Conservation (phyloP, 1,140 invertebrate genomes). For the Drosophila virilis region DNA sequence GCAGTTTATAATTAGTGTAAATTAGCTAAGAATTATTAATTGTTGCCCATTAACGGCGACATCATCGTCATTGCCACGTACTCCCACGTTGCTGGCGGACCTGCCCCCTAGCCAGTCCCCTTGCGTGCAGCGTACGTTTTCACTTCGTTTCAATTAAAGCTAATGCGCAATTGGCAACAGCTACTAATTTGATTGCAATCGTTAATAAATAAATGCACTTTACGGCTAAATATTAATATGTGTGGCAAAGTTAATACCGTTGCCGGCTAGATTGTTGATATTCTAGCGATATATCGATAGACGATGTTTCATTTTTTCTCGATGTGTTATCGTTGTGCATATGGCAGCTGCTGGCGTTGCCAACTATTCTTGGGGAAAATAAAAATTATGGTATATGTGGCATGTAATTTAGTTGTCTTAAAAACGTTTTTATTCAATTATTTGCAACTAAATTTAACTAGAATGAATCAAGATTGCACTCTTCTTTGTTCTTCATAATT, state of each 20-base stretch:
- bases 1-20: conserved; percentile 6
- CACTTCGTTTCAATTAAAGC: background rate
- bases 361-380: background rate
- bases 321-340: background rate
- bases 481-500: too few species aligned
- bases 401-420: too few species aligned
- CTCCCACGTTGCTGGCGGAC: conserved; percentile 6
- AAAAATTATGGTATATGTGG: too few species aligned
- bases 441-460: too few species aligned
- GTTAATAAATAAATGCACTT: background rate
- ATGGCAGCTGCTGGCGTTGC: background rate
- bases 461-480: too few species aligned
- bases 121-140: background rate
- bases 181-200: conserved; percentile 5
- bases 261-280: conserved; percentile 32
- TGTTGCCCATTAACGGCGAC: conserved; percentile 6
- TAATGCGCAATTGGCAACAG: background rate
- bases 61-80: conserved; percentile 48
- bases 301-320: background rate
- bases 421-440: too few species aligned
- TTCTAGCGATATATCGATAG: conserved; percentile 5
- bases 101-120: background rate
- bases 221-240: conserved; percentile 3
- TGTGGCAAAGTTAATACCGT: conserved; percentile 19
- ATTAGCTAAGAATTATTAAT: conserved; percentile 12